Evolutionary conservation across 1,140 invertebrate genomes (phyloP).

Genomic region (Macrosteles quadrilineatus): DNA sequence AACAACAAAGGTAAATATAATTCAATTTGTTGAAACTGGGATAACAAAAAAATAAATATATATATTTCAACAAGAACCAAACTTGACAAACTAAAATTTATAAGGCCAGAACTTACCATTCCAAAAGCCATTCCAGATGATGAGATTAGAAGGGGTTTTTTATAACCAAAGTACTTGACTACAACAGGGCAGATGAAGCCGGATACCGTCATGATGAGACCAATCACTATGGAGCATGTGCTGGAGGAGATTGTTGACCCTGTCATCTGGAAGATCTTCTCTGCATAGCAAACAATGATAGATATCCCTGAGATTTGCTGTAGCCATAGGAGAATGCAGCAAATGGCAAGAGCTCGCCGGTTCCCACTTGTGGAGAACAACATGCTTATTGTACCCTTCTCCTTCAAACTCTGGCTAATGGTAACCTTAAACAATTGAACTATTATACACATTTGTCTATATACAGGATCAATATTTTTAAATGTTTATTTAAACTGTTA

Average conservation of each 20-base stretch:
- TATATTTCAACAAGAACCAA: no score
- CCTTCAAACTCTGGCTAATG: not conserved
- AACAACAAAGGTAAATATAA: no score
- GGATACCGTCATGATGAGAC: not conserved
- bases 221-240: not conserved
- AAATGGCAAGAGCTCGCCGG: constrained; percentile 2
- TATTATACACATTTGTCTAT: not conserved
- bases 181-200: not conserved
- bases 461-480: not conserved
- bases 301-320: constrained; percentile 1
- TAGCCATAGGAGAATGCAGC: not conserved
- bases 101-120: constrained; percentile 24
- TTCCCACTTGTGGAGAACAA: not conserved
- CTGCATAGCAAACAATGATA: not conserved
- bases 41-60: no score
- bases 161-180: constrained; percentile 4
- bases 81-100: no score
- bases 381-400: not conserved
- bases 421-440: not conserved
- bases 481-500: not conserved
- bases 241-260: not conserved
- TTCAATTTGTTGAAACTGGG: no score
- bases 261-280: not conserved
- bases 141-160: not conserved
- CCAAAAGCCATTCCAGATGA: not conserved